Conservation (phyloP, 92 coral and sea anemone genomes). For the Paramuricea clavata region DNA sequence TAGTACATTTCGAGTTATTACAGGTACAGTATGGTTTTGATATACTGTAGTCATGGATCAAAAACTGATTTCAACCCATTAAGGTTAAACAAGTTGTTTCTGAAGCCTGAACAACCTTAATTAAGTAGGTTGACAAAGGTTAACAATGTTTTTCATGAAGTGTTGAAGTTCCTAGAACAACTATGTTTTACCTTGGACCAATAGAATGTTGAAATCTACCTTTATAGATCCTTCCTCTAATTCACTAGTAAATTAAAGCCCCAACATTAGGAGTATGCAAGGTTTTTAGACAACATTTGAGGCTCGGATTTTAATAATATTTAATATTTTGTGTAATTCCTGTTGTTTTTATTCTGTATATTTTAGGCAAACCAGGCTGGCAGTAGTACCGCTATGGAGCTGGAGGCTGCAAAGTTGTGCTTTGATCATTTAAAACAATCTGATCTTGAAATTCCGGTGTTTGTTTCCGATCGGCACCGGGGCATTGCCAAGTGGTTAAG, state of each 20-base stretch:
- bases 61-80: too few species aligned
- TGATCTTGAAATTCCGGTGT: constrained; percentile 45
- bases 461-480: constrained; percentile 56
- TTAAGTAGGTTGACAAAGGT: too few species aligned
- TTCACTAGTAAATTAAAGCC: neutral
- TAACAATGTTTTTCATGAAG: too few species aligned
- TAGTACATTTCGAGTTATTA: constrained; percentile 27
- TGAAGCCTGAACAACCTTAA: neutral
- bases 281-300: neutral
- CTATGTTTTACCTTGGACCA: too few species aligned
- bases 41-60: too few species aligned
- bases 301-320: neutral
- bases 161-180: too few species aligned
- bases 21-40: constrained; percentile 21
- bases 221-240: too few species aligned
- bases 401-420: constrained; percentile 59
- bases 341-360: neutral
- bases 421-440: constrained; percentile 32
- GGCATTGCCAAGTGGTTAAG: constrained; percentile 64
- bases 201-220: too few species aligned
- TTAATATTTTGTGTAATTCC: neutral
- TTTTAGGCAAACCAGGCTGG: constrained; percentile 43
- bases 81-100: neutral
- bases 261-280: too few species aligned
- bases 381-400: constrained; percentile 41